These are phyloP conservation scores for Acromyrmex charruanus DNA, from an alignment of 1,140 invertebrate species.

Conservation along the genomic window DNA sequence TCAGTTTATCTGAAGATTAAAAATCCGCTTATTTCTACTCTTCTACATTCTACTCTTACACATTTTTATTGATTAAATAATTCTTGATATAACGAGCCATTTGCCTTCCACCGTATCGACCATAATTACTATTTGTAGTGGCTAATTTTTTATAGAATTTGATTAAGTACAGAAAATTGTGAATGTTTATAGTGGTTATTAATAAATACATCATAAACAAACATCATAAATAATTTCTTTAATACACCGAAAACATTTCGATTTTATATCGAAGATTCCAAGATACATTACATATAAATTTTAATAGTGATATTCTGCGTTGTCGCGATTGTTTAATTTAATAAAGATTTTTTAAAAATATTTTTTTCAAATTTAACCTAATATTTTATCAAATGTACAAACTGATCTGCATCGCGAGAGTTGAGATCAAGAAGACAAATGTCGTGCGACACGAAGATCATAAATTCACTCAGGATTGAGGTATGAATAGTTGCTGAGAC, in stretches of 20 bases:
- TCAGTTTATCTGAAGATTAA: constrained; percentile 26
- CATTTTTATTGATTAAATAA: too few relatives aligned
- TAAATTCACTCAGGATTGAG: neutral
- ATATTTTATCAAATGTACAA: neutral
- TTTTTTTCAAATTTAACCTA: too few relatives aligned
- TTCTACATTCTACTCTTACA: too few relatives aligned
- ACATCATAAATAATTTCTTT: neutral
- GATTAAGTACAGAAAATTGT: neutral
- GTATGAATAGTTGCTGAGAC: neutral
- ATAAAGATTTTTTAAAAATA: neutral
- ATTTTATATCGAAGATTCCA: neutral
- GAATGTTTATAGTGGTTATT: neutral
- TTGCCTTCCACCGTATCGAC: too few relatives aligned
- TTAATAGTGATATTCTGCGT: neutral
- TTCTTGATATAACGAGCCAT: too few relatives aligned
- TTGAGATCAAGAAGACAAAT: neutral
- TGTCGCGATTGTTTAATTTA: constrained; percentile 40
- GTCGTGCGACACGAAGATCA: neutral
- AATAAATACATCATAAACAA: neutral
- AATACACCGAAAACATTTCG: neutral
- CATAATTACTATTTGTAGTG: constrained; percentile 25
- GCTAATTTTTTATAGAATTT: neutral
- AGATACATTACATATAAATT: constrained; percentile 1
- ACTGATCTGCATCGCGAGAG: neutral
- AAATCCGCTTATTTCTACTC: neutral